These are phyloP conservation scores for Drosophila stalkeri DNA, from an alignment of 2,888 invertebrate species.

Conservation along the genomic window DNA sequence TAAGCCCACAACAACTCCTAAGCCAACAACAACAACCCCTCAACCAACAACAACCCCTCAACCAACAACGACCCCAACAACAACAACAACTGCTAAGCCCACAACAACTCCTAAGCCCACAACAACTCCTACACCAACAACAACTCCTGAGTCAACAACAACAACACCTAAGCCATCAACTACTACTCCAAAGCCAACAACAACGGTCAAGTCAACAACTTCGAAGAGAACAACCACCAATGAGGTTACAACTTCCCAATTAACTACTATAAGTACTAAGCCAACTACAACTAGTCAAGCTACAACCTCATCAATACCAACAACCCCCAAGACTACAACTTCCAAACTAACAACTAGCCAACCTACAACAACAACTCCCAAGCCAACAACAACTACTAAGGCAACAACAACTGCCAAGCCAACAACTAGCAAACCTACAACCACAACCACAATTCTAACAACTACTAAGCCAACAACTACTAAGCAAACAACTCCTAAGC, in stretches of 20 bases:
- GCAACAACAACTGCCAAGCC: neutral
- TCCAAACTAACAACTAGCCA: neutral
- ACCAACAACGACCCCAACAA: conserved; percentile 1
- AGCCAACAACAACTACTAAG: neutral
- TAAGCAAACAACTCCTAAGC: neutral
- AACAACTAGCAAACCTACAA: neutral
- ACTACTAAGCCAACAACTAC: neutral
- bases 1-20: neutral
- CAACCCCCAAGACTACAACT: neutral
- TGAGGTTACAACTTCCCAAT: neutral
- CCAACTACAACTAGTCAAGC: neutral
- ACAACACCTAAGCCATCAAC: conserved; percentile 1
- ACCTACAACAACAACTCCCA: neutral
- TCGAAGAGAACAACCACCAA: neutral
- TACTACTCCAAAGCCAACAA: conserved; percentile 1
- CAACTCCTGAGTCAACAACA: conserved; percentile 1
- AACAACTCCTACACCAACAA: conserved; percentile 15
- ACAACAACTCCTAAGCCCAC: neutral
- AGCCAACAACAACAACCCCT: conserved; percentile 9
- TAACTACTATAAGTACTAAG: neutral
- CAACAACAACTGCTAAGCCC: neutral
- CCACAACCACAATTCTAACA: neutral
- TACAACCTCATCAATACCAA: neutral
- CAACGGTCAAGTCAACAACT: neutral
- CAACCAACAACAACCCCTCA: conserved; percentile 8